These are phyloP conservation scores for Oscheius sp. DNA, from an alignment of 2,888 invertebrate species.

Conservation along the genomic window DNA sequence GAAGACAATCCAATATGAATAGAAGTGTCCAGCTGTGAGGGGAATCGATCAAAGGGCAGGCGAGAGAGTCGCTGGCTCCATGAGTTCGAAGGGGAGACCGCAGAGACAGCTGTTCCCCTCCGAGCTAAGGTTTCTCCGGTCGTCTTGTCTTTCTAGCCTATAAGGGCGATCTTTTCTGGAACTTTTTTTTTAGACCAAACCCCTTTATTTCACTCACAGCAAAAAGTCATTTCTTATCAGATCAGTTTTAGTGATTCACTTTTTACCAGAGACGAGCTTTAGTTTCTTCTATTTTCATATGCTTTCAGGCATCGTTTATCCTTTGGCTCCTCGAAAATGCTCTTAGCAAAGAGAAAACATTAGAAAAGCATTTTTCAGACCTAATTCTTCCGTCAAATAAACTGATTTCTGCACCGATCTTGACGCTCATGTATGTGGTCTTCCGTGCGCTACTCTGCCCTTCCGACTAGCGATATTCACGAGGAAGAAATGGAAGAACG, in stretches of 20 bases:
- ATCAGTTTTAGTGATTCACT: not conserved
- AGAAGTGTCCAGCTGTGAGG: slow-evolving; percentile 29
- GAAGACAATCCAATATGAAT: slow-evolving; percentile 25
- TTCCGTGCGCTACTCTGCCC: slow-evolving; percentile 46
- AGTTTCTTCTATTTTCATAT: not conserved
- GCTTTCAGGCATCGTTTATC: not conserved
- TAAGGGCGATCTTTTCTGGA: no score
- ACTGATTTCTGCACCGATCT: not conserved
- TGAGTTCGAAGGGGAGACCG: not conserved
- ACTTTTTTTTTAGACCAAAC: not conserved
- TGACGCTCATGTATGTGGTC: slow-evolving; percentile 17
- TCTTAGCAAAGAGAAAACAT: no score
- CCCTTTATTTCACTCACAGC: no score
- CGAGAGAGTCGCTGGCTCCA: slow-evolving; percentile 4
- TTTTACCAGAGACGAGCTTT: not conserved
- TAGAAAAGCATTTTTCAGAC: no score
- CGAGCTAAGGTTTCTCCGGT: not conserved
- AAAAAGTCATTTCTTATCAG: not conserved
- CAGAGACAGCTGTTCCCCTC: slow-evolving; percentile 18
- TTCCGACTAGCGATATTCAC: slow-evolving; percentile 42
- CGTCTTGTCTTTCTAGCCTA: not conserved
- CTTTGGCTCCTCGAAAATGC: no score
- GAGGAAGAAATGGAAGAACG: slow-evolving; percentile 38
- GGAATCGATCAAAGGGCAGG: slow-evolving; percentile 18
- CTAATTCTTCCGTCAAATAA: no score